Evolutionary conservation across 92 coral and sea anemone species (phyloP), one percentile per base, ranked within the genome.

Genomic region (Pocillopora meandrina): DNA sequence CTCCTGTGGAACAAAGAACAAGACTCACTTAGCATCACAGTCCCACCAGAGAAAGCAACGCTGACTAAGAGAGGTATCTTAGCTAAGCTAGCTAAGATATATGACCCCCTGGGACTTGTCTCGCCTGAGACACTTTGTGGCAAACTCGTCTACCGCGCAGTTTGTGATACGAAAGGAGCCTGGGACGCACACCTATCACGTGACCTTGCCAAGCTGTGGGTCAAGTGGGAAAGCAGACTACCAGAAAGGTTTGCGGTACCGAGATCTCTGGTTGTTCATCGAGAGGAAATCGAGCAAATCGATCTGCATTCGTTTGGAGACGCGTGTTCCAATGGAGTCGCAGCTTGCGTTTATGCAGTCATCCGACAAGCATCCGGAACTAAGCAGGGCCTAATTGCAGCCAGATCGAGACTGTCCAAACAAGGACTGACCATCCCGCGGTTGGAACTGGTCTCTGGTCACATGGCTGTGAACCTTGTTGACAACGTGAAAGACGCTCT

Each of bases 391-490:
- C 85, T 91, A 18, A 87, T 89, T 12, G 87, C 88, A 35, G 84
- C 89, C 21, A 86, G 84, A 72, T 72, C 69, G 20, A 65, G 87
- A 34, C 77, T 80, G 35, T 59, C 93, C 10, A 80, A 81, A 63
- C 83, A 81, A 86, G 81, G 85, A 3, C 74, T 86, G 33, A 86
- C 82, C 60, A 64, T 82, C 31, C 88, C 85, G 26, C 71, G 90
- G 56, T 35, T 90, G 9, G 84, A 86, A 18, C 75, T 90, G 33
- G 85, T 86, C 14, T 81, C 88, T 17, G 82, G 84, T 2, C 86
- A 82, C 72, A 86, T 86, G 85, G 90, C 90, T 26, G 85, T 76
- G 75, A 90, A 90, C 67, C 73, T 90, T n/a, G 65, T 77, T 10
- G 57, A 74, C 20, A 74, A 86, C 33, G 87, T 89, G 13, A 74